Evolutionary conservation across 37 sponge, comb jelly and placozoan genomes (phyloP).

Genomic region (Amphimedon queenslandica): DNA sequence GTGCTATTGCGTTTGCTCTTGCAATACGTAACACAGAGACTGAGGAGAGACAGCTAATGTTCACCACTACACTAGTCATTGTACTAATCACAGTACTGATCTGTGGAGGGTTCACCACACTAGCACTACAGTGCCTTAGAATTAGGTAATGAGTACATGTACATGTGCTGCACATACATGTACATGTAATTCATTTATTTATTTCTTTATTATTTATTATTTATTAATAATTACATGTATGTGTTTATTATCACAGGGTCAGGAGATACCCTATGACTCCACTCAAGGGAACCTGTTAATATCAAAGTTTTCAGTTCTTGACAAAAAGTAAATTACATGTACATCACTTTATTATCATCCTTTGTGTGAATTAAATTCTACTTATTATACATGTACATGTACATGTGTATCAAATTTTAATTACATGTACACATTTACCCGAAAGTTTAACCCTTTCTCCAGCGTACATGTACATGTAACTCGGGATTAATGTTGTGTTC

Average conservation of each 20-base stretch:
- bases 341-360: no score
- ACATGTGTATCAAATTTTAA: no score
- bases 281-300: constrained; percentile 53
- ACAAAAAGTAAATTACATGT: constrained; percentile 51
- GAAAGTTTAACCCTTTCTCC: no score
- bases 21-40: constrained; percentile 88
- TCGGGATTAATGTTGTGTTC: no score
- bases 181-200: constrained; percentile 28
- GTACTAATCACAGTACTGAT: constrained; percentile 87
- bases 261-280: constrained; percentile 46
- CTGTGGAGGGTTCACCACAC: constrained; percentile 79
- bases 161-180: constrained; percentile 18
- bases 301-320: constrained; percentile 42
- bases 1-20: constrained; percentile 95
- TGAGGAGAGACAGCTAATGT: constrained; percentile 77
- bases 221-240: neutral
- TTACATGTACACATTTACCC: no score
- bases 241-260: constrained; percentile 35
- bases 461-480: no score
- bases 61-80: constrained; percentile 86
- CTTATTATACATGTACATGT: no score
- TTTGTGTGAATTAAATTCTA: no score
- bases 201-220: neutral
- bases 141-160: constrained; percentile 82
- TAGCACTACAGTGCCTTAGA: constrained; percentile 73